Evolutionary conservation across 2,113 vertebrate species (phyloP).

Genomic region (Lepisosteus osseus): DNA sequence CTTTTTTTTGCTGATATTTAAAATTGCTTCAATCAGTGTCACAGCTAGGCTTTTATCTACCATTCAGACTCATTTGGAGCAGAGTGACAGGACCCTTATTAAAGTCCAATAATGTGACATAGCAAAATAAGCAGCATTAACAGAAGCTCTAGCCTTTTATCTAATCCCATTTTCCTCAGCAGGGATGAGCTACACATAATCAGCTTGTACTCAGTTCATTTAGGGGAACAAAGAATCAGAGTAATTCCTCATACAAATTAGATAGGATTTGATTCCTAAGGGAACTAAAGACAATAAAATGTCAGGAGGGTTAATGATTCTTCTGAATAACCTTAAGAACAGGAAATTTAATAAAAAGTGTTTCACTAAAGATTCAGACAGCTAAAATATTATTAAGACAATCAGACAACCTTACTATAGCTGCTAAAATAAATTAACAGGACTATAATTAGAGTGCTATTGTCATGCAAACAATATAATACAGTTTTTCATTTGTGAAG

Average conservation of each 20-base stretch:
- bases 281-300: conserved; percentile 65
- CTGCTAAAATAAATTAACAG: conserved; percentile 68
- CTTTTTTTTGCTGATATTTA: conserved; percentile 5
- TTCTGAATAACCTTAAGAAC: conserved; percentile 72
- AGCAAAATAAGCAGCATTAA: conserved; percentile 31
- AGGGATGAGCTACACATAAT: conserved; percentile 49
- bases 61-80: conserved; percentile 26
- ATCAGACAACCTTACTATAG: conserved; percentile 64
- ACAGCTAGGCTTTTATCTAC: conserved; percentile 18
- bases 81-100: conserved; percentile 34
- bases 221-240: conserved; percentile 56
- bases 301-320: conserved; percentile 75
- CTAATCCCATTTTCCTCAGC: conserved; percentile 51
- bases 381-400: conserved; percentile 68
- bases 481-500: conserved; percentile 50
- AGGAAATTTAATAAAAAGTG: conserved; percentile 61
- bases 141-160: conserved; percentile 37
- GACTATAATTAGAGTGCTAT: conserved; percentile 54
- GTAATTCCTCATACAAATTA: conserved; percentile 56
- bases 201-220: conserved; percentile 44
- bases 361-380: conserved; percentile 53
- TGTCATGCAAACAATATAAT: conserved; percentile 55
- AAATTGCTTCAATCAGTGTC: conserved; percentile 20
- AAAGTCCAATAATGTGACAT: conserved; percentile 28
- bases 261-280: conserved; percentile 61